A percentile compares a stretch with the other conserved stretches of the same genome.
phyloP scores from a whole-genome alignment of 2,797 vertebrate genomes.

The Rhinogobio ventralis region DNA sequence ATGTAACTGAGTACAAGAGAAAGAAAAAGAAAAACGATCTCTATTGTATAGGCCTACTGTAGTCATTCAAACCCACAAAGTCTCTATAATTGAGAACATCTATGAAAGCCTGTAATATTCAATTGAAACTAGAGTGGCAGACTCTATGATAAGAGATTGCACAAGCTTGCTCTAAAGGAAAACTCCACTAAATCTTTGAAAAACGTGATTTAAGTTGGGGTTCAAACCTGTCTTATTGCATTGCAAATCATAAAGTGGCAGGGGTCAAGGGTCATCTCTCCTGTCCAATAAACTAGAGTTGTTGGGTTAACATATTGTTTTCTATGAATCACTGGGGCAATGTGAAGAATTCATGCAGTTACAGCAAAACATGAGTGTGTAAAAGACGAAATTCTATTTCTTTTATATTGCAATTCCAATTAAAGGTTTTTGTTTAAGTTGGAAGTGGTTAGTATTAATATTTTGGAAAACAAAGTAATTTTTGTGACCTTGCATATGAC shows the following conservation, averaged over 20 bases:
- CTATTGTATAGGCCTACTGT: not conserved
- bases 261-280: constrained; percentile 8
- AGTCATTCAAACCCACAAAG: constrained; percentile 12
- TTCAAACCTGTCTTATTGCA: not conserved
- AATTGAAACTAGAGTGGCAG: not conserved
- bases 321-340: not conserved
- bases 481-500: not conserved
- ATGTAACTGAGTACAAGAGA: not conserved
- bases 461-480: not conserved
- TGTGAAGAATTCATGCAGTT: not conserved
- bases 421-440: not conserved
- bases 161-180: not conserved
- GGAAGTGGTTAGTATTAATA: not conserved
- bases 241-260: not conserved
- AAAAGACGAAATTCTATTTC: not conserved
- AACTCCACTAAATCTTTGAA: not conserved
- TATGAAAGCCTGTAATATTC: not conserved
- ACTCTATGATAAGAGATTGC: not conserved
- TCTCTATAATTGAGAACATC: not conserved
- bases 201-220: constrained; percentile 18
- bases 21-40: constrained; percentile 27
- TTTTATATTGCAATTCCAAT: not conserved
- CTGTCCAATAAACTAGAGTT: constrained; percentile 1
- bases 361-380: not conserved
- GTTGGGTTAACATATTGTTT: not conserved